Evolutionary conservation across 2,888 invertebrate species (phyloP), one percentile per base, ranked within the genome.

Genomic region (Sinodicranocentrus sp.): DNA sequence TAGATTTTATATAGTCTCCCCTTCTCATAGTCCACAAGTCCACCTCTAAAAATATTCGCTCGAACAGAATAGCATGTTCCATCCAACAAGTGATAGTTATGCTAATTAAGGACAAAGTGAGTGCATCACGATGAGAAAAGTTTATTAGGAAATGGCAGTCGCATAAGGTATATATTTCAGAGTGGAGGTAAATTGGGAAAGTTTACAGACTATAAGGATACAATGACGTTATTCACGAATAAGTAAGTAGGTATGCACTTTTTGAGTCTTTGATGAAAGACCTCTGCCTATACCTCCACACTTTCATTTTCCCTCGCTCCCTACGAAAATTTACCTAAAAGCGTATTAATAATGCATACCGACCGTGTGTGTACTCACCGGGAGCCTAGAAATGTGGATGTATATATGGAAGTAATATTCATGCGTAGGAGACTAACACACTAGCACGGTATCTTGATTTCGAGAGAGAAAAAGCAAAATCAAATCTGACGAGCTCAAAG

Each of bases 71-170:
- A n/a, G 67, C 39, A n/a, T 59, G 39, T 33, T 63, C 39, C n/a
- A n/a, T n/a, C n/a, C 63, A 33, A 63, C 63, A 28, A 72, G 59
- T 71, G 72, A 72, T 72, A 72, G 48, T 57, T 52, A 72, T 72
- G 72, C 72, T 72, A 72, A 72, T 72, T 48, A 72, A 72, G 72
- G 23, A 67, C 44, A 67, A 67, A 71, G 15, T 71, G 71, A 71
- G 52, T 52, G 68, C 21, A 23, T 23, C 39, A 28, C 2, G 19
- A 28, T 23, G 19, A 59, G 33, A 39, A 63, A 63, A 63, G 63
- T 63, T 39, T 63, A 39, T 63, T 39, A 63, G 28, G 17, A 33
- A 63, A 28, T 39, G 28, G 39, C 63, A 63, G 15, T 63, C n/a
- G 23, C 19, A 19, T 52, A 52, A 52, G n/a, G 19, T 33, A 33